Evolutionary conservation across 2,888 invertebrate species (phyloP), one percentile per base, ranked within the genome.

Genomic region (Lasioglossum oenotherae): DNA sequence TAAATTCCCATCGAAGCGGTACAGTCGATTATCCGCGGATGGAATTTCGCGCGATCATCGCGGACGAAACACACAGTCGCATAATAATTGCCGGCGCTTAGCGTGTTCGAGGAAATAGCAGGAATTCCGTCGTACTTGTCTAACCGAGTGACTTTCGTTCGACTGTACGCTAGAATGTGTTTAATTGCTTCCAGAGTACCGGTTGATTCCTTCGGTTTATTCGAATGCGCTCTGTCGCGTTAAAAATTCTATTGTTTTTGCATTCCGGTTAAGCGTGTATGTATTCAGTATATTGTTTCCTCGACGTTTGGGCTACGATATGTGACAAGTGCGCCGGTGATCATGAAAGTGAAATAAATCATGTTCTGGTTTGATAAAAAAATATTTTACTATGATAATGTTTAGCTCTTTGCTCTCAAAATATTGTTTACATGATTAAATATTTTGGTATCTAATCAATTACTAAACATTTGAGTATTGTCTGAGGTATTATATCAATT

Each of bases 101-200:
- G 73, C 74, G 72, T 53, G 74, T 53, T 49, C 41, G 72, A 2
- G 41, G 44, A 69, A 57, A 77, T 81, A 64, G 60, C 67, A 74
- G 69, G 69, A 77, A 84, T 86, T 83, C 76, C 79, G 72, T 78
- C 69, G 87, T 46, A 73, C 44, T 46, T 73, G 31, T 31, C 35
- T n/a, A 19, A 64, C n/a, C 41, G 10, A n/a, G 35, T 35, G 57
- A 60, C 64, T 79, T 60, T 46, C 81, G 74, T 76, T 84, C 78
- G 75, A 81, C 71, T 23, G 69, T 60, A 74, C 31, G 38, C 72
- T 31, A 82, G 76, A 67, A 82, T 69, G 60, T 75, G 67, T 81
- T 81, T 88, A 84, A 90, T 85, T 83, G 75, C 81, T 83, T 82
- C 74, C 74, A 31, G 76, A 80, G 73, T 19, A 64, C 78, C 57